Evolutionary conservation across 2,797 vertebrate genomes (phyloP).

Genomic region (Takifugu rubripes): DNA sequence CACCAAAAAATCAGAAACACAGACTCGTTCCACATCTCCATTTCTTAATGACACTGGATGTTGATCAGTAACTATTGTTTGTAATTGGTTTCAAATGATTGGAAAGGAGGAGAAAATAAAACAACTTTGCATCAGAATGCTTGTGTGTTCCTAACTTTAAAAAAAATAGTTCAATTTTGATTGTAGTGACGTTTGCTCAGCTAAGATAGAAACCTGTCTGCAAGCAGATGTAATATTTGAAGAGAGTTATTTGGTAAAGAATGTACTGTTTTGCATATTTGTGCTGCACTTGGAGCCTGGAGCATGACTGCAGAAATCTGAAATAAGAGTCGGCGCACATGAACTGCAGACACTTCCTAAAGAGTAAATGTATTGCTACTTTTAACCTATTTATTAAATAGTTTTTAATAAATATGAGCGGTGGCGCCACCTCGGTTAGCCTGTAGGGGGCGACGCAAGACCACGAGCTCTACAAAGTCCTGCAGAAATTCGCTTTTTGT

Average conservation of each 20-base stretch:
- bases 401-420: too few species aligned
- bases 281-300: slow-evolving; percentile 5
- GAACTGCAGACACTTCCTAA: too few species aligned
- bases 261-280: neutral
- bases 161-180: neutral
- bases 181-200: neutral
- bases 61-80: slow-evolving; percentile 52
- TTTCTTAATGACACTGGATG: slow-evolving; percentile 80
- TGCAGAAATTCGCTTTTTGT: neutral
- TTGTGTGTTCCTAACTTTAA: slow-evolving; percentile 46
- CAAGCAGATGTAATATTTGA: neutral
- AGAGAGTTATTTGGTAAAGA: too few species aligned
- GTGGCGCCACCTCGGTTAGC: neutral
- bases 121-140: slow-evolving; percentile 70
- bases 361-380: too few species aligned
- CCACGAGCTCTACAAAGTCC: slow-evolving; percentile 23
- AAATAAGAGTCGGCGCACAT: neutral
- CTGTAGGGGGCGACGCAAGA: slow-evolving; percentile 60
- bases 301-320: neutral
- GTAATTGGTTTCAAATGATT: slow-evolving; percentile 66
- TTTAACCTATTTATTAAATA: too few species aligned
- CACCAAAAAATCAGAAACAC: slow-evolving; percentile 23
- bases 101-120: slow-evolving; percentile 71
- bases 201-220: neutral
- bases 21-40: slow-evolving; percentile 48